Evolutionary conservation across 2,797 vertebrate species (phyloP), one percentile per base, ranked within the genome.

Genomic region (Cacajao melanocephalus): DNA sequence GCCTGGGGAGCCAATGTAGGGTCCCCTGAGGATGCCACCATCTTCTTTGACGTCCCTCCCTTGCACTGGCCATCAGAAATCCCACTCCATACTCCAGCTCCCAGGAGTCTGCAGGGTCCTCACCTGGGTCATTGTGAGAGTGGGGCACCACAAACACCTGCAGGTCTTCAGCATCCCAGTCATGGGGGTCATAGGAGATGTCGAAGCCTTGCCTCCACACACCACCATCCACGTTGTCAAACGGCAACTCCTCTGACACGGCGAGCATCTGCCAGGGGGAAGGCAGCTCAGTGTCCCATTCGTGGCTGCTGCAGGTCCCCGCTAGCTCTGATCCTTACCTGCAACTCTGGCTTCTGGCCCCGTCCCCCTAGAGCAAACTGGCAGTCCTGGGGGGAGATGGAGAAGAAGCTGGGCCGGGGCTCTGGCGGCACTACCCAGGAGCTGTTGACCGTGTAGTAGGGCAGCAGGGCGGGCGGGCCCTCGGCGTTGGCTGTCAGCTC

Each of bases 161-260:
- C 70, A 99, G 98, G 0, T 99, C 99, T 86, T 99, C 99, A 0
- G 96, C 15, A 39, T 99, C 99, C 99, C 99, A 99, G 98, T 99
- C 99, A 0, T 98, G 98, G 0, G 99, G 98, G 20, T 99, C 99
- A 0, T 99, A 99, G n/a, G 99, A 99, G 96, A 99, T 99, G 82
- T 99, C 99, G 0, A 99, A 99, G 94, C 99, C 99, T 97, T 99
- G 99, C 97, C 99, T 99, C 99, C 99, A 99, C 44, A 99, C 99
- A 0, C 99, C 99, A 0, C 99, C 99, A 0, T 99, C 99, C 95
- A 99, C 98, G 75, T 99, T 99, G 98, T 99, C 99, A 87, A 99
- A 99, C 0, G 99, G 99, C 97, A 99, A 98, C 94, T 99, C 98
- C 41, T 99, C 99, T 17, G 99, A 99, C 44, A 99, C 98, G 0